Evolutionary conservation across 1,140 invertebrate species (phyloP).

Genomic region (Atopsyche davidsoni): DNA sequence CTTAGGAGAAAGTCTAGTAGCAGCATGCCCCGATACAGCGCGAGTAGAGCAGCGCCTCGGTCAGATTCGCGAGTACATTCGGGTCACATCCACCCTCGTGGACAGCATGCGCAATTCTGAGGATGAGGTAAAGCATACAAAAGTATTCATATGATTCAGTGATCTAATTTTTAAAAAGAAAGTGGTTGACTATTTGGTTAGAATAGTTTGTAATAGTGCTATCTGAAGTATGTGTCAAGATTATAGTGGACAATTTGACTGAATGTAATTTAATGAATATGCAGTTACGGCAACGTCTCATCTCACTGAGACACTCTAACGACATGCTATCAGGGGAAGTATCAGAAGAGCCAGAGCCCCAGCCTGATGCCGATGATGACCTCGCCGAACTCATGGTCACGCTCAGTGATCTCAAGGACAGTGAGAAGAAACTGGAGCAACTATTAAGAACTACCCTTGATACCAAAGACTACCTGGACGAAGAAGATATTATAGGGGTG

Average conservation of each 20-base stretch:
- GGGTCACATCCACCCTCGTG: slow-evolving; percentile 55
- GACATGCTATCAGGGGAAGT: slow-evolving; percentile 22
- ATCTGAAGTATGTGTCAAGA: too few species aligned
- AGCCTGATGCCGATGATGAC: slow-evolving; percentile 16
- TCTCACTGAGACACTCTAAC: slow-evolving; percentile 19
- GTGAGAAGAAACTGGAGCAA: slow-evolving; percentile 41
- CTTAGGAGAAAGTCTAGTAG: slow-evolving; percentile 42
- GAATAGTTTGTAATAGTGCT: too few species aligned
- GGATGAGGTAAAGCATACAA: slow-evolving; percentile 57
- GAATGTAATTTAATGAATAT: too few species aligned
- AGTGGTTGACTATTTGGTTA: too few species aligned
- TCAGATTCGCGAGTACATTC: slow-evolving; percentile 57
- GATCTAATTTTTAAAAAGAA: too few species aligned
- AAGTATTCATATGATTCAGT: too few species aligned
- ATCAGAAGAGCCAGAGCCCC: slow-evolving; percentile 18
- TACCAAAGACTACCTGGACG: slow-evolving; percentile 34
- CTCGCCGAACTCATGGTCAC: slow-evolving; percentile 39
- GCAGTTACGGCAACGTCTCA: slow-evolving; percentile 22
- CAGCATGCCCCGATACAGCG: slow-evolving; percentile 47
- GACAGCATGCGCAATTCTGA: slow-evolving; percentile 54
- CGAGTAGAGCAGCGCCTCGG: slow-evolving; percentile 53
- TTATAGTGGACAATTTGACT: too few species aligned
- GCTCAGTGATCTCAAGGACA: slow-evolving; percentile 46
- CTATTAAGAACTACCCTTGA: slow-evolving; percentile 35
- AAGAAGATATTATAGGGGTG: slow-evolving; percentile 28